Percentiles rank a stretch among this genome's conserved stretches.
Conservation (phyloP, 2,888 invertebrate genomes). For the Gordius sp. region DNA sequence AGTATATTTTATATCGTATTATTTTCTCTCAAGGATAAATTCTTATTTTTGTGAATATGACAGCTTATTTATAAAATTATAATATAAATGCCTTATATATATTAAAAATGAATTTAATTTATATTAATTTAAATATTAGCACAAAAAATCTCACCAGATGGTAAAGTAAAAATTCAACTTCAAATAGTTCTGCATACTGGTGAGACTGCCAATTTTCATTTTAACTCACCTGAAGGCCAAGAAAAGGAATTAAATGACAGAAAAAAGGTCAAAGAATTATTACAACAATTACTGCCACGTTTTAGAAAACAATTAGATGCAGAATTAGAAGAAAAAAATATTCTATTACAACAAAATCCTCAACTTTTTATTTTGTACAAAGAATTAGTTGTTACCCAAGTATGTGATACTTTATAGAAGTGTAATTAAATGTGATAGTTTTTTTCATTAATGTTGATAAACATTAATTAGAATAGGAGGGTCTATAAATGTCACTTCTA, state of each 20-base stretch:
- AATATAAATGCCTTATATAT: too few species aligned
- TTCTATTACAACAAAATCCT: conserved; percentile 62
- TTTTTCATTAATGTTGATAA: too few species aligned
- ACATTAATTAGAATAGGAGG: too few species aligned
- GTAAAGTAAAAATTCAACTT: conserved; percentile 85
- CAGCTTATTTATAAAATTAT: too few species aligned
- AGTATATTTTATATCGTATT: too few species aligned
- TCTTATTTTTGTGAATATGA: too few species aligned
- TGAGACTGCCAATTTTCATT: conserved; percentile 80
- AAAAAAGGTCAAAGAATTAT: conserved; percentile 64
- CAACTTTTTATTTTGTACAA: conserved; percentile 69
- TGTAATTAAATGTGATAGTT: too few species aligned
- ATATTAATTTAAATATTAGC: neutral
- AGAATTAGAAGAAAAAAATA: conserved; percentile 64
- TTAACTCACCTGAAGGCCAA: conserved; percentile 57
- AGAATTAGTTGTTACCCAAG: conserved; percentile 79
- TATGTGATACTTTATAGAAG: too few species aligned
- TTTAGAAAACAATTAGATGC: conserved; percentile 69
- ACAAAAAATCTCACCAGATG: conserved; percentile 77
- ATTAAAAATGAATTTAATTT: too few species aligned
- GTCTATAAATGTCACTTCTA: too few species aligned
- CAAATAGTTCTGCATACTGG: conserved; percentile 83
- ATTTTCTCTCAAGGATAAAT: too few species aligned
- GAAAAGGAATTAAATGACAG: conserved; percentile 60
- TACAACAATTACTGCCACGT: conserved; percentile 66